Evolutionary conservation across 2,797 vertebrate genomes (phyloP).

Genomic region (Fistularia tabacaria): DNA sequence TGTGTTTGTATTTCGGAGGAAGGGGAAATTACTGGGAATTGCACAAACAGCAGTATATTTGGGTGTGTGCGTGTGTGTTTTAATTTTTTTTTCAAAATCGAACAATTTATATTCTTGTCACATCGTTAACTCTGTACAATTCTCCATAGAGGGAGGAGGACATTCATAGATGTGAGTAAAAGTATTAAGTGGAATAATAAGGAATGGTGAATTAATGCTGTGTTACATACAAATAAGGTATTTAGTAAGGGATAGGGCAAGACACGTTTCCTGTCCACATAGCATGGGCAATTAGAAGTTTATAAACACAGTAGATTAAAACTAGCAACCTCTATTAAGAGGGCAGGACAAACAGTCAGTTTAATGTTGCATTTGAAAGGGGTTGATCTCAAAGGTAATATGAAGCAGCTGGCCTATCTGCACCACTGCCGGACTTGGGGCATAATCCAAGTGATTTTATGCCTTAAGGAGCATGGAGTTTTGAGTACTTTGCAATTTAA

Average conservation of each 20-base stretch:
- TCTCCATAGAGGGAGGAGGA: conserved; percentile 47
- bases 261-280: conserved; percentile 53
- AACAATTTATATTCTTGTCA: conserved; percentile 60
- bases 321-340: conserved; percentile 65
- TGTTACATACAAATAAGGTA: conserved; percentile 76
- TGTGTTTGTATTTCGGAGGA: conserved; percentile 27
- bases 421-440: conserved; percentile 41
- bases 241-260: conserved; percentile 44
- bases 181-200: conserved; percentile 78
- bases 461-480: conserved; percentile 26
- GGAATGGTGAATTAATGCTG: conserved; percentile 65
- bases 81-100: conserved; percentile 29
- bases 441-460: conserved; percentile 53
- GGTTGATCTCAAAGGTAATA: conserved; percentile 59
- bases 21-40: conserved; percentile 24
- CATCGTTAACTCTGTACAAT: conserved; percentile 42
- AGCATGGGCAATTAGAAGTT: conserved; percentile 59
- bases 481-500: conserved; percentile 20
- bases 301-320: conserved; percentile 66
- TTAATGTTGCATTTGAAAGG: conserved; percentile 56
- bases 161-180: conserved; percentile 65
- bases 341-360: conserved; percentile 55
- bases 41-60: conserved; percentile 21
- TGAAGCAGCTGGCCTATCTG: conserved; percentile 46
- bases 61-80: conserved; percentile 1